A percentile compares a stretch with the other conserved stretches of the same genome.
These are phyloP conservation scores for Galaxias olidus DNA, from an alignment of 2,797 vertebrate species.

Conservation along the genomic window DNA sequence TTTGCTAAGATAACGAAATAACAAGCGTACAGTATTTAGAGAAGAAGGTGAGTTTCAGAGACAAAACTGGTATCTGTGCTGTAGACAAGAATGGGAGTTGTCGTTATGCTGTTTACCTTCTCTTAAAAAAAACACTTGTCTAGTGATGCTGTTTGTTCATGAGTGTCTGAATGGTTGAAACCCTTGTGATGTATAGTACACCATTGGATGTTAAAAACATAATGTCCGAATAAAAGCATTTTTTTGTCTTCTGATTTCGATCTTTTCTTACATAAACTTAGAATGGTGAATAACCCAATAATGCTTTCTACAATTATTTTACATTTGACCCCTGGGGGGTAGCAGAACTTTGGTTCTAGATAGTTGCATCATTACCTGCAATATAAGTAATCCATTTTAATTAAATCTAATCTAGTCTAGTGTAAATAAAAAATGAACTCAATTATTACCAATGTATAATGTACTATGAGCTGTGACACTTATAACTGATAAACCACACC, in stretches of 20 bases:
- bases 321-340: too few species aligned
- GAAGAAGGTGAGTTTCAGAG: conserved; percentile 55
- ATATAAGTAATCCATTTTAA: too few species aligned
- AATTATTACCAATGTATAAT: too few species aligned
- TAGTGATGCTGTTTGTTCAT: conserved; percentile 82
- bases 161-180: conserved; percentile 86
- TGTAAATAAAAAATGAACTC: too few species aligned
- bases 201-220: conserved; percentile 85
- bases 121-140: conserved; percentile 67
- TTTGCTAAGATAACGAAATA: conserved; percentile 51
- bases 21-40: conserved; percentile 48
- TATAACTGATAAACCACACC: too few species aligned
- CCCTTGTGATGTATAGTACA: conserved; percentile 83
- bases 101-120: conserved; percentile 59
- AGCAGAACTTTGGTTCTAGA: too few species aligned
- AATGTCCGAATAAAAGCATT: conserved; percentile 87
- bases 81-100: conserved; percentile 66
- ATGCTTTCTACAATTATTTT: too few species aligned
- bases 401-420: too few species aligned
- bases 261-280: conserved; percentile 6
- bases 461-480: too few species aligned
- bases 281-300: background rate
- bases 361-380: too few species aligned
- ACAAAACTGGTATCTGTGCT: conserved; percentile 59
- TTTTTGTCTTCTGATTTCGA: conserved; percentile 71